Evolutionary conservation across 2,113 vertebrate genomes (phyloP).

Genomic region (Neogobius melanostomus): DNA sequence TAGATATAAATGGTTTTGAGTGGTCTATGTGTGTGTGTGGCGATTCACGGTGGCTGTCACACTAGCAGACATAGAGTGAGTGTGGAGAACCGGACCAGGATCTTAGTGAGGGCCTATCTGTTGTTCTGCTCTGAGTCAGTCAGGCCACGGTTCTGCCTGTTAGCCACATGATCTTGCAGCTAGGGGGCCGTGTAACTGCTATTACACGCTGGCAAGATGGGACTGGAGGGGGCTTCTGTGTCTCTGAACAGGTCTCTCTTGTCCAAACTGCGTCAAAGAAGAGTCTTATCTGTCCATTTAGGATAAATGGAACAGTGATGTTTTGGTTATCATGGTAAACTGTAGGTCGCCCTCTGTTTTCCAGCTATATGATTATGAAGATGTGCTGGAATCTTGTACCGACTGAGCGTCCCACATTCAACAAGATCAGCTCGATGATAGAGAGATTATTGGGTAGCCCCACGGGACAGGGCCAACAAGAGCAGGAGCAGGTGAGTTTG

Average conservation of each 20-base stretch:
- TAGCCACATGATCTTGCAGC: constrained; percentile 71
- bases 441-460: constrained; percentile 78
- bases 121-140: constrained; percentile 65
- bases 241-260: constrained; percentile 48
- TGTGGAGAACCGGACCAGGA: constrained; percentile 44
- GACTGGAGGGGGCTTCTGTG: constrained; percentile 38
- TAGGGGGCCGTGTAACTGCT: constrained; percentile 54
- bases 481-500: constrained; percentile 22
- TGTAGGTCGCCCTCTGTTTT: constrained; percentile 1
- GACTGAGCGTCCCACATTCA: constrained; percentile 85
- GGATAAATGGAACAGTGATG: neutral
- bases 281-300: constrained; percentile 16
- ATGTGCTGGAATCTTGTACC: constrained; percentile 93
- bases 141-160: constrained; percentile 69
- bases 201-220: constrained; percentile 60
- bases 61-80: constrained; percentile 47
- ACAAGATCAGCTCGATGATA: constrained; percentile 85
- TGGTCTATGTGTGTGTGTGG: constrained; percentile 20
- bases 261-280: constrained; percentile 41
- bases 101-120: constrained; percentile 66
- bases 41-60: constrained; percentile 54
- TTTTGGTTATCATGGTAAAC: neutral
- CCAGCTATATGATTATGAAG: constrained; percentile 91
- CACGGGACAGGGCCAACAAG: constrained; percentile 69
- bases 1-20: constrained; percentile 21